Evolutionary conservation across 1,140 invertebrate species (phyloP), one percentile per base, ranked within the genome.

Genomic region (Drosophila pandora): DNA sequence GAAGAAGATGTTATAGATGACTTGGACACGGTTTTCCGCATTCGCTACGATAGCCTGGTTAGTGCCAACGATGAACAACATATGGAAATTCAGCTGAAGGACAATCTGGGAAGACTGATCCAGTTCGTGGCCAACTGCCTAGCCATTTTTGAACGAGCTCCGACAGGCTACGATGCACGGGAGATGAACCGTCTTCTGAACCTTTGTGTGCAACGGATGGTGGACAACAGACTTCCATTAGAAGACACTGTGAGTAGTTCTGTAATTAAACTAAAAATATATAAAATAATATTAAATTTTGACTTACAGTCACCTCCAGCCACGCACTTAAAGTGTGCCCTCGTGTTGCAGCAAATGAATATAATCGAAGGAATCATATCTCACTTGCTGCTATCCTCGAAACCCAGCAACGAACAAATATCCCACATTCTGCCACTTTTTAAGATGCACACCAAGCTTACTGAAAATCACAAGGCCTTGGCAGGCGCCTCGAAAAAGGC

Each of bases 321-420:
- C 30, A 88, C 82, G 4, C 88, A 74, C 48, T 32, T 74, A 0
- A 91, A 91, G 53, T 89, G 81, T n/a, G 80, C 76, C 7, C 53
- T 88, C 2, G 49, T 90, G 13, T 61, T 77, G 48, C 87, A 91
- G 52, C 87, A 91, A 57, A 21, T 91, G 1, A 91, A 91, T 54
- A 76, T 90, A 2, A 83, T 91, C 13, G 90, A 91, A 47, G 83
- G 85, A 12, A 59, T 91, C 5, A 90, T 91, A 37, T 54, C 85
- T 2, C 82, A 90, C 32, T 28, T 73, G 6, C 12, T 91, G 30
- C 59, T 90, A 0, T 73, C 50, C 5, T 82, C 87, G 0, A 84
- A 90, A n/a, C 58, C 69, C 23, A 62, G n/a, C 17, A 90, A 90
- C 43, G 73, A 88, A 68, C 54, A 43, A 21, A 65, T 91, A 10